Evolutionary conservation across 2,797 vertebrate species (phyloP).

Genomic region (Gallirallus australis): DNA sequence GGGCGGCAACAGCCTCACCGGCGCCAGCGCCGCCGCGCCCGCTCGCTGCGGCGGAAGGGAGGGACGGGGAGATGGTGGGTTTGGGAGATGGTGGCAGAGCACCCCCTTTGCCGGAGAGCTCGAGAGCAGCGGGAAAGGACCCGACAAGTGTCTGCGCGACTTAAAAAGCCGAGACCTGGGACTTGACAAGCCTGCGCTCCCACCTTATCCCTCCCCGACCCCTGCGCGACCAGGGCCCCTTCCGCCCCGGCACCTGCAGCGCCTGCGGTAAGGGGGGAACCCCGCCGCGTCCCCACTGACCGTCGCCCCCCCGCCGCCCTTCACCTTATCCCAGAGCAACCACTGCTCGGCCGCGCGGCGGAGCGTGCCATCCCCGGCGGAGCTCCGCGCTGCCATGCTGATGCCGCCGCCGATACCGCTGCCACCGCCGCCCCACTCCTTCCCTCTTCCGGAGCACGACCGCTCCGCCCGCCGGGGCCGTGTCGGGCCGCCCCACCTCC

Average conservation of each 20-base stretch:
- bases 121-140: background rate
- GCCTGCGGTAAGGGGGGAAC: too few species aligned
- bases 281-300: background rate
- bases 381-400: constrained; percentile 64
- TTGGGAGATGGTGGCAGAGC: too few species aligned
- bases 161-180: accelerated
- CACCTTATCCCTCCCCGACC: background rate
- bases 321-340: constrained; percentile 90
- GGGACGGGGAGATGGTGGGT: too few species aligned
- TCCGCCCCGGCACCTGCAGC: background rate
- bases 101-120: background rate
- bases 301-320: background rate
- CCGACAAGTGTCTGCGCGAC: background rate
- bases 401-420: too few species aligned
- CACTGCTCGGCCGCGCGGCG: constrained; percentile 80
- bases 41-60: too few species aligned
- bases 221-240: background rate
- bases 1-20: background rate
- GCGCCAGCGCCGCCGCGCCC: too few species aligned
- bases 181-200: background rate
- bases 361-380: constrained; percentile 60
- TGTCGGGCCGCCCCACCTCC: background rate
- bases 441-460: background rate
- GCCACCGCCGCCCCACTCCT: background rate
- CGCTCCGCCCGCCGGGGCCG: background rate